These are phyloP conservation scores for Drosophila infuscata DNA, from an alignment of 2,888 invertebrate species.

Conservation along the genomic window DNA sequence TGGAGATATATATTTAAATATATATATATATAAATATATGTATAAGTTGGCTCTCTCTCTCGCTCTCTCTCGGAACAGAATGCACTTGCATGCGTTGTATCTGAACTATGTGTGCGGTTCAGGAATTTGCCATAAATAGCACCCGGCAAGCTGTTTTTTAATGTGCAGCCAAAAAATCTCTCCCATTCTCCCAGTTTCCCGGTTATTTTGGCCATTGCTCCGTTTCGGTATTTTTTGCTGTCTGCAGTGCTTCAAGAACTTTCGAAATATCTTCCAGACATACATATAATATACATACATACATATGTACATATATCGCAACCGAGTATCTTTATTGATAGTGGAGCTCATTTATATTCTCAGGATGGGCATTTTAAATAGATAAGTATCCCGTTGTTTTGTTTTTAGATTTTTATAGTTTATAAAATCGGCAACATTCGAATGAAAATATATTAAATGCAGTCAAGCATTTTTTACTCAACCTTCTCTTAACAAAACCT, in stretches of 20 bases:
- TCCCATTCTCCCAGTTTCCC: constrained; percentile 13
- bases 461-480: not conserved
- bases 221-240: constrained; percentile 1
- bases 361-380: constrained; percentile 26
- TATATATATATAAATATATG: constrained; percentile 18
- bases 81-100: constrained; percentile 60
- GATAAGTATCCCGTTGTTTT: not conserved
- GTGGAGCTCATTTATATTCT: constrained; percentile 26
- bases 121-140: constrained; percentile 78
- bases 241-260: constrained; percentile 9
- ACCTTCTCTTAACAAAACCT: not conserved
- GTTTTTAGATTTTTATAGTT: constrained; percentile 1
- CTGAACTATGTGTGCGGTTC: constrained; percentile 59
- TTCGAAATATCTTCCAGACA: constrained; percentile 30
- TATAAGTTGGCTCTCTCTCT: constrained; percentile 3
- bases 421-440: not conserved
- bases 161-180: constrained; percentile 29
- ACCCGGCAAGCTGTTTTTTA: constrained; percentile 52
- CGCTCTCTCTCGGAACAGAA: constrained; percentile 13
- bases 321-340: constrained; percentile 25
- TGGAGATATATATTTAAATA: constrained; percentile 27
- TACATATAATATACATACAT: not conserved
- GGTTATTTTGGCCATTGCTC: constrained; percentile 33
- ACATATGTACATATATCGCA: not conserved
- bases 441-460: not conserved